These are phyloP conservation scores for Natrix natrix DNA, from an alignment of 2,797 vertebrate genomes.

Conservation along the genomic window DNA sequence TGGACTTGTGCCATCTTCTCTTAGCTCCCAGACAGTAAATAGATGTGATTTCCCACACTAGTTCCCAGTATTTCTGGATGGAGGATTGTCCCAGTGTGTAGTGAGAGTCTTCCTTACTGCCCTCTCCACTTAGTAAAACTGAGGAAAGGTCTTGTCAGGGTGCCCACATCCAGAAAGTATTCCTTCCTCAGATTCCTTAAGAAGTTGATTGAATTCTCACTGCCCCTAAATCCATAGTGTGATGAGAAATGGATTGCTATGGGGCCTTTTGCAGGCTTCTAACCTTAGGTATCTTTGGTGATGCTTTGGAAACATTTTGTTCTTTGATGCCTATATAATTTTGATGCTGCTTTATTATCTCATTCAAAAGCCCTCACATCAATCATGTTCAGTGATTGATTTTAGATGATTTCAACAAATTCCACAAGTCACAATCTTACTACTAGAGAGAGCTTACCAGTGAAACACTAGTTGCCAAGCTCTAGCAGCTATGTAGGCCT, in stretches of 20 bases:
- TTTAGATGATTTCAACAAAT: not conserved
- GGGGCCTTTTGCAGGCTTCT: not conserved
- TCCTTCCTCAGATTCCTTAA: not conserved
- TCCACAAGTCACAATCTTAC: not conserved
- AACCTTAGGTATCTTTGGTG: not conserved
- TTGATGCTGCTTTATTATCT: not conserved
- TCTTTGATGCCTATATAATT: not conserved
- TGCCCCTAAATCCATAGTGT: not conserved
- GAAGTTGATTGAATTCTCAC: not conserved
- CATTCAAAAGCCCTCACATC: not conserved
- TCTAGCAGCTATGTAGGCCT: not conserved
- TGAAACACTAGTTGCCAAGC: not conserved
- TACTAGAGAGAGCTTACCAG: not conserved
- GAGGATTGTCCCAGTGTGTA: not conserved
- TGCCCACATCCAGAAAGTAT: not conserved
- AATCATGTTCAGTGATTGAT: not conserved
- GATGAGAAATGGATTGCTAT: not conserved
- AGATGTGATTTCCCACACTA: too few relatives aligned
- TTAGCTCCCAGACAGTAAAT: not conserved
- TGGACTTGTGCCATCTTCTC: not conserved
- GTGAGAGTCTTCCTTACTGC: not conserved
- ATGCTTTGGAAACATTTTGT: not conserved
- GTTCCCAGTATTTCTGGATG: not conserved
- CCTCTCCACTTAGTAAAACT: not conserved
- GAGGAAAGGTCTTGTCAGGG: not conserved